Evolutionary conservation across 2,888 invertebrate genomes (phyloP).

Genomic region (Tupiocoris notatus): DNA sequence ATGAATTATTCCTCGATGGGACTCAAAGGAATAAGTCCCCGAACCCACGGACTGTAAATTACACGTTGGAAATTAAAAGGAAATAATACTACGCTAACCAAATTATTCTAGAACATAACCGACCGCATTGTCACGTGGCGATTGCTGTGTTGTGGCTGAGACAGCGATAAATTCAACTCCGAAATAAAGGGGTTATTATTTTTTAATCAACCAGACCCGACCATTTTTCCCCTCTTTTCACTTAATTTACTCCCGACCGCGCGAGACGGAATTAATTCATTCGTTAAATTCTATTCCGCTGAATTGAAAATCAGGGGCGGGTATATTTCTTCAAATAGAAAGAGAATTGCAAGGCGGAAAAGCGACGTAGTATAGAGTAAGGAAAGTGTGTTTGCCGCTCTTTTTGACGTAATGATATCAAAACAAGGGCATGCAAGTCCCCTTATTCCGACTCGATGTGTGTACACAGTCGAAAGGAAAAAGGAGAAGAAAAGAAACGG

Average conservation of each 20-base stretch:
- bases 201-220: background rate
- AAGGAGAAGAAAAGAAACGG: background rate
- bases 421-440: background rate
- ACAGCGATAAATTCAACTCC: too few relatives aligned
- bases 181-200: background rate
- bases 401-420: background rate
- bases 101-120: too few relatives aligned
- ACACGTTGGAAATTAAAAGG: too few relatives aligned
- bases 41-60: too few relatives aligned
- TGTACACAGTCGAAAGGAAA: background rate
- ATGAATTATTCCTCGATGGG: too few relatives aligned
- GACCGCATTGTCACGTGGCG: too few relatives aligned
- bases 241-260: background rate
- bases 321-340: background rate
- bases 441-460: background rate
- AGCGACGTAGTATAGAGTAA: too few relatives aligned
- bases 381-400: too few relatives aligned
- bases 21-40: too few relatives aligned
- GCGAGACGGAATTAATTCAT: background rate
- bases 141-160: too few relatives aligned
- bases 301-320: background rate
- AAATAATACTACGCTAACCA: too few relatives aligned
- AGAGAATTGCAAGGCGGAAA: too few relatives aligned
- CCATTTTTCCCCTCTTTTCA: background rate
- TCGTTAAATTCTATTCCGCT: background rate